Base-by-base conservation (phyloP, 2,113 vertebrate genomes). In the Pogona vitticeps region DNA sequence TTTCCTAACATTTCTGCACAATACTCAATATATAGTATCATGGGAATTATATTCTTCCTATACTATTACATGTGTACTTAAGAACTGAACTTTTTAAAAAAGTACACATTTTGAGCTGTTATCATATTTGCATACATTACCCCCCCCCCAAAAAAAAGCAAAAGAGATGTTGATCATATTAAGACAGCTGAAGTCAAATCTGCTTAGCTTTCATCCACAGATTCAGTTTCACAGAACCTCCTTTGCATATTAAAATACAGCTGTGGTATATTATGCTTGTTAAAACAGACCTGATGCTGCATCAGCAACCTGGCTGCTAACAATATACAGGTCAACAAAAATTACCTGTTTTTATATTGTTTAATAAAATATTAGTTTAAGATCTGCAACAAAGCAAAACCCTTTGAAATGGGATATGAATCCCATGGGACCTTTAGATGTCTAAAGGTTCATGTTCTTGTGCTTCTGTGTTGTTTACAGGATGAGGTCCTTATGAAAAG, bases 321-420 rank as follows among this genome's bases (percentile, higher is more conserved):
- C 67, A 91, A 88, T 89, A 79, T 68, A 83, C 82, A 94, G 92
- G 40, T 92, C 88, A 94, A 93, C 79, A 95, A 92, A 94, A 90
- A 79, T 28, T 92, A 91, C 61, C 33, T 86, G 91, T 90, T 76
- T 68, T 80, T 52, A 82, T 86, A 89, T 40, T 82, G 31, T 91
- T 93, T 92, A n/a, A 87, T 95, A 84, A 96, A 52, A 52, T 52
- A 52, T 52, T 93, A 95, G 93, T 95, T 89, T 82, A 85, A 93
- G 93, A 92, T 94, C 89, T 63, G 89, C 17, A 59, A 31, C 40
- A 40, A 38, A 52, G 75, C 40, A 76, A 20, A 10, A 17, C 6
- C 52, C 3, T 61, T 61, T n/a, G 33, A 80, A 70, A 78, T 2
- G 61, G 56, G 21, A 14, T 0, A 23, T n/a, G 23, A 65, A 31